Conservation (phyloP, 2,113 vertebrate genomes). For the Lamprotornis superbus region DNA sequence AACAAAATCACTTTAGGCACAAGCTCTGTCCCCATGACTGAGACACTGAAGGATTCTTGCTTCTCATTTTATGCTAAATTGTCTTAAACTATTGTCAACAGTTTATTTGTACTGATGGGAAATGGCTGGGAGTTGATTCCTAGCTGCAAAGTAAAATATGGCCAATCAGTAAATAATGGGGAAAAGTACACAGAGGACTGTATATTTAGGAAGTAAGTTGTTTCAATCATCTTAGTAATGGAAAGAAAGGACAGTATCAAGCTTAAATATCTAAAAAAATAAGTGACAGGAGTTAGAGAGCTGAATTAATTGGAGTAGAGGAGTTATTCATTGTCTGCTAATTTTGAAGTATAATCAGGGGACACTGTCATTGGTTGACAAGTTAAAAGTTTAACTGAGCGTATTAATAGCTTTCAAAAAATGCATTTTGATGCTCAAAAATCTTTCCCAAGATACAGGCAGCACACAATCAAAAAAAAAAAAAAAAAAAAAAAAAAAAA, state of each 20-base stretch:
- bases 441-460: background rate
- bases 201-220: background rate
- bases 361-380: conserved; percentile 55
- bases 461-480: background rate
- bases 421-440: conserved; percentile 17
- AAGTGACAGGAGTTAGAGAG: conserved; percentile 35
- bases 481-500: background rate
- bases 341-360: conserved; percentile 57
- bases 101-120: background rate
- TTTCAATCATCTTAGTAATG: background rate
- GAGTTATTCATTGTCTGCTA: conserved; percentile 46
- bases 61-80: background rate
- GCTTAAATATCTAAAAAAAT: conserved; percentile 10
- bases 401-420: conserved; percentile 43
- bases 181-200: background rate
- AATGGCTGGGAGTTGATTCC: background rate
- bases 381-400: conserved; percentile 37
- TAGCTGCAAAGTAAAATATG: background rate
- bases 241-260: conserved; percentile 21
- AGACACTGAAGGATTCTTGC: background rate
- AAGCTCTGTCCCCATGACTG: background rate
- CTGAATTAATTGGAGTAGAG: conserved; percentile 46
- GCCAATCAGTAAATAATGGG: background rate
- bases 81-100: background rate
- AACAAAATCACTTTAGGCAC: background rate